Evolutionary conservation across 2,797 vertebrate species (phyloP).

Genomic region (Epinephelus awoara): DNA sequence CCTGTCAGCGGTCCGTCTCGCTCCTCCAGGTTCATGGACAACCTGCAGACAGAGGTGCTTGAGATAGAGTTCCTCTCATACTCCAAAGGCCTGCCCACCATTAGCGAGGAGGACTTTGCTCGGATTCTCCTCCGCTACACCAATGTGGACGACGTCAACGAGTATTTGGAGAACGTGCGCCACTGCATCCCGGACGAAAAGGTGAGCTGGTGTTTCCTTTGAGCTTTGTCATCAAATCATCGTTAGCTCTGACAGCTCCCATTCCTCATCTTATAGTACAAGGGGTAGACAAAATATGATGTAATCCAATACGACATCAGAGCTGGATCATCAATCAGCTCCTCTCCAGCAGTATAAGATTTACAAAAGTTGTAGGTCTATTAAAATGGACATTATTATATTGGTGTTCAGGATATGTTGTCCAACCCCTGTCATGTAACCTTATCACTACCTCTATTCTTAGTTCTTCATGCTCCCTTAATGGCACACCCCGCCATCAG

Average conservation of each 20-base stretch:
- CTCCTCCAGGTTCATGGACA: conserved; percentile 95
- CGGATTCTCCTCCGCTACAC: conserved; percentile 95
- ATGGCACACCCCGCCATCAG: neutral
- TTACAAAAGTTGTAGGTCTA: neutral
- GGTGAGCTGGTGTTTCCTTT: conserved; percentile 73
- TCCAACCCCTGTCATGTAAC: too few relatives aligned
- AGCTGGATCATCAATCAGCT: neutral
- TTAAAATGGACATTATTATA: neutral
- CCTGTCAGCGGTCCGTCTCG: conserved; percentile 63
- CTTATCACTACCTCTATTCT: too few relatives aligned
- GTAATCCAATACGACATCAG: conserved; percentile 2
- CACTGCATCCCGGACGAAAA: conserved; percentile 93
- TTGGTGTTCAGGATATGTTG: too few relatives aligned
- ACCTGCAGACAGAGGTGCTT: conserved; percentile 96
- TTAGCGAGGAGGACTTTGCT: conserved; percentile 97
- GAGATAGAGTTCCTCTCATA: conserved; percentile 98
- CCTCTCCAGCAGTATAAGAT: neutral
- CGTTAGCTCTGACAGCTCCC: neutral
- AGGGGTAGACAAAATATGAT: neutral
- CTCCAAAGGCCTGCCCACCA: conserved; percentile 95
- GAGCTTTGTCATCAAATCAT: neutral
- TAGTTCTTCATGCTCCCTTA: neutral
- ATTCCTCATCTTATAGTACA: neutral
- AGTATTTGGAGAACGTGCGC: conserved; percentile 93
- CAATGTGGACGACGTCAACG: conserved; percentile 93